phyloP scores from a whole-genome alignment of 2,797 vertebrate species.

The Danionella dracula region DNA sequence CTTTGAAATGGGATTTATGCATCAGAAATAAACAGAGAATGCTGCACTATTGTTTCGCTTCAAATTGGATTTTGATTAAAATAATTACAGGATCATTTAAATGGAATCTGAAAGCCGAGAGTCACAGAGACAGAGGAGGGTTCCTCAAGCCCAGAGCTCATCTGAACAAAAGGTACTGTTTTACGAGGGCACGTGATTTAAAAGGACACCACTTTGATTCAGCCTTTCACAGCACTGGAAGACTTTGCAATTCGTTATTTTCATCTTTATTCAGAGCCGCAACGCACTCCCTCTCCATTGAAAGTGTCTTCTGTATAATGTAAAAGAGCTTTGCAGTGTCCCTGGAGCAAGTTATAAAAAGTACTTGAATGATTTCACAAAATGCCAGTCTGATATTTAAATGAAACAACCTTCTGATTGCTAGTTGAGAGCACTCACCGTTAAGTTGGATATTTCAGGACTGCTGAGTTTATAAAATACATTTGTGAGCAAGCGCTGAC shows the following conservation, averaged over 20 bases:
- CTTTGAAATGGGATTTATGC: constrained; percentile 61
- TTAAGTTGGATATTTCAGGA: background rate
- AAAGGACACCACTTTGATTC: background rate
- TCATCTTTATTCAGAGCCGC: constrained; percentile 3
- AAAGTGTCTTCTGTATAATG: background rate
- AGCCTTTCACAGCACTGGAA: background rate
- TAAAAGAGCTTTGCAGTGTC: background rate
- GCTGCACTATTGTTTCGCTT: constrained; percentile 51
- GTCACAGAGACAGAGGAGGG: constrained; percentile 10
- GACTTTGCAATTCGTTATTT: background rate
- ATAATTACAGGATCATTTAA: constrained; percentile 52
- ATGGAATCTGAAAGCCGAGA: constrained; percentile 23
- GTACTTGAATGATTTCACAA: background rate
- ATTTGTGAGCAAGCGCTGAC: constrained; percentile 3
- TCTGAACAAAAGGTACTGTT: background rate
- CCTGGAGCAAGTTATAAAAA: background rate
- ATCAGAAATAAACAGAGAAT: constrained; percentile 48
- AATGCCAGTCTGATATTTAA: background rate
- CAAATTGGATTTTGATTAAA: constrained; percentile 49
- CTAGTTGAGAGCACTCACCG: constrained; percentile 2
- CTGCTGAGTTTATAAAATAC: background rate
- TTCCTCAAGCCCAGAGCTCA: constrained; percentile 2
- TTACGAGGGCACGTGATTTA: background rate
- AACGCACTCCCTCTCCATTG: background rate
- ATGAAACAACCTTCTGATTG: background rate